A percentile compares a stretch with the other conserved stretches of the same genome.
phyloP scores from a whole-genome alignment of 2,888 invertebrate species.

The Sericinus montela region DNA sequence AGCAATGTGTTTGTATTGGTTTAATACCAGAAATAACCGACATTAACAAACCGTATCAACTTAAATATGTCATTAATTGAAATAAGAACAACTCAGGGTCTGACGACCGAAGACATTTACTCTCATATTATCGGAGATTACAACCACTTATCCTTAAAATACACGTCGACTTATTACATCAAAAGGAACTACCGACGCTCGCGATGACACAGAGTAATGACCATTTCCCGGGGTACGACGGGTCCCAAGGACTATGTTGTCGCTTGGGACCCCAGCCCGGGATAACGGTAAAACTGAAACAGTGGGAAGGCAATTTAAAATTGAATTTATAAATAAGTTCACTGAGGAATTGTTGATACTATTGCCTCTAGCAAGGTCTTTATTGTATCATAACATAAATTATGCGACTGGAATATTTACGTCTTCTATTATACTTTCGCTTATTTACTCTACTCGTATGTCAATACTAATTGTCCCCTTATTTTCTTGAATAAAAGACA shows the following conservation, averaged over 20 bases:
- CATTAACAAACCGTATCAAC: not conserved
- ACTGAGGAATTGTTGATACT: slow-evolving; percentile 6
- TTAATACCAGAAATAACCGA: no score
- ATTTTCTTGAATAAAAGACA: no score
- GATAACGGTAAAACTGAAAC: not conserved
- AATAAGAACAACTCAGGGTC: slow-evolving; percentile 4
- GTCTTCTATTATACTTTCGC: no score
- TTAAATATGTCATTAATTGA: not conserved
- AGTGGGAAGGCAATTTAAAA: slow-evolving; percentile 11
- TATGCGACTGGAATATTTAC: not conserved
- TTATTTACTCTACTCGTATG: no score
- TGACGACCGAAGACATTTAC: slow-evolving; percentile 6
- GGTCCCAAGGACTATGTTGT: slow-evolving; percentile 7
- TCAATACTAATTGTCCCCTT: not conserved
- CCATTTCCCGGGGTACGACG: not conserved
- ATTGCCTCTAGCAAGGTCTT: not conserved
- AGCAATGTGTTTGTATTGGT: no score
- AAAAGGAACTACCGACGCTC: slow-evolving; percentile 13
- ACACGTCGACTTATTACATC: slow-evolving; percentile 17
- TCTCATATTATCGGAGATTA: slow-evolving; percentile 15
- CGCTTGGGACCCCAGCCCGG: slow-evolving; percentile 9
- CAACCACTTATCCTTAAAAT: slow-evolving; percentile 15
- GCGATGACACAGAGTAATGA: not conserved
- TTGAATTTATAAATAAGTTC: slow-evolving; percentile 17
- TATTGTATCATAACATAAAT: slow-evolving; percentile 5